Evolutionary conservation across 1,140 invertebrate genomes (phyloP).

Genomic region (Drosophila quadrilineata): DNA sequence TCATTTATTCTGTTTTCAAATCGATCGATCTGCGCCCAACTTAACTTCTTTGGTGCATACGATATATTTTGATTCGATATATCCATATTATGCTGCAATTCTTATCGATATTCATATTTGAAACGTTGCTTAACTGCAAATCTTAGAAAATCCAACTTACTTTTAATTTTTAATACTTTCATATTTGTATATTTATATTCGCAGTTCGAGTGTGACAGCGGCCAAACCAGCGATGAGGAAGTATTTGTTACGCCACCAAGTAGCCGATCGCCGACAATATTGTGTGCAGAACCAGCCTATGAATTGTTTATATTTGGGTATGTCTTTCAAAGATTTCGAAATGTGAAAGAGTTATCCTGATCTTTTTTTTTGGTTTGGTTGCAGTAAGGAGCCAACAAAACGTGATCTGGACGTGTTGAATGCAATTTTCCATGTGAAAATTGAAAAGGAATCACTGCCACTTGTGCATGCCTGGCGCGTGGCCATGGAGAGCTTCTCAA

Average conservation of each 20-base stretch:
- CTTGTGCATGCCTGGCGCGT: constrained; percentile 87
- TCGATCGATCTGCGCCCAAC: too few species aligned
- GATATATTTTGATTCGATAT: too few species aligned
- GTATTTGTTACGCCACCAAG: constrained; percentile 82
- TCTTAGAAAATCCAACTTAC: too few species aligned
- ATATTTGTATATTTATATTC: background rate
- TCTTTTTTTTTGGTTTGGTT: too few species aligned
- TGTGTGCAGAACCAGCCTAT: constrained; percentile 36
- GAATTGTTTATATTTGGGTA: constrained; percentile 70
- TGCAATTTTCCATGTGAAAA: constrained; percentile 83
- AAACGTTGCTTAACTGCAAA: too few species aligned
- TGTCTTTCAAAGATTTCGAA: background rate
- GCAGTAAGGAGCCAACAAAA: constrained; percentile 86
- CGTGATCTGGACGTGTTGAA: constrained; percentile 87
- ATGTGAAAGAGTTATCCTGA: background rate
- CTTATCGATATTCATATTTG: too few species aligned
- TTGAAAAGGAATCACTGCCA: constrained; percentile 84
- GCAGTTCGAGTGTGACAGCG: constrained; percentile 22
- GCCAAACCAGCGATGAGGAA: constrained; percentile 57
- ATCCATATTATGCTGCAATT: too few species aligned
- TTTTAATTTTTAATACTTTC: background rate
- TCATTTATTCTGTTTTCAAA: too few species aligned
- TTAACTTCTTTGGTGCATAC: too few species aligned
- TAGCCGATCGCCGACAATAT: constrained; percentile 72
- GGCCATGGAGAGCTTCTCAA: constrained; percentile 83